Conservation (phyloP, 2,113 vertebrate genomes). For the Silurus meridionalis region DNA sequence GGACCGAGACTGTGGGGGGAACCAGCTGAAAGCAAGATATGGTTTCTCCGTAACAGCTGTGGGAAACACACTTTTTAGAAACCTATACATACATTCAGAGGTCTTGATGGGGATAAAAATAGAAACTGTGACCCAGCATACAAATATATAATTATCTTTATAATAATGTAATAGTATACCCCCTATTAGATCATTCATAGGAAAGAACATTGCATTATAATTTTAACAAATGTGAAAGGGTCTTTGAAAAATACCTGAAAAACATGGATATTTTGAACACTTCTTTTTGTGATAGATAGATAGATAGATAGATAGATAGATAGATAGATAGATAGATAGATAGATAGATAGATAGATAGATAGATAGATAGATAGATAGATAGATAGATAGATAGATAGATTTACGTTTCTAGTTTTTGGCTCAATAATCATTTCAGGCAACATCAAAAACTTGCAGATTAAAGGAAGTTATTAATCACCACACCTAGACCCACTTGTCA, state of each 20-base stretch:
- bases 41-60: slow-evolving; percentile 50
- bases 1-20: slow-evolving; percentile 9
- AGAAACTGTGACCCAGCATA: not conserved
- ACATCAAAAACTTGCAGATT: not conserved
- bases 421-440: not conserved
- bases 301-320: too few relatives aligned
- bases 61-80: slow-evolving; percentile 20
- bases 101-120: not conserved
- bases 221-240: not conserved
- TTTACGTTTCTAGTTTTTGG: not conserved
- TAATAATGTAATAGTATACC: not conserved
- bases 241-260: not conserved
- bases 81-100: not conserved
- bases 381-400: not conserved
- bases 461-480: slow-evolving; percentile 5
- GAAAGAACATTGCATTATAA: not conserved
- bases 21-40: slow-evolving; percentile 55
- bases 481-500: not conserved
- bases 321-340: too few relatives aligned
- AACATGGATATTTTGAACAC: not conserved
- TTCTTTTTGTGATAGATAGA: not conserved
- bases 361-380: too few relatives aligned
- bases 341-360: too few relatives aligned
- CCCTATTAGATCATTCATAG: not conserved
- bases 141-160: not conserved